phyloP scores from a whole-genome alignment of 37 sponge, comb jelly and placozoan genomes.

The Axinella damicornis region DNA sequence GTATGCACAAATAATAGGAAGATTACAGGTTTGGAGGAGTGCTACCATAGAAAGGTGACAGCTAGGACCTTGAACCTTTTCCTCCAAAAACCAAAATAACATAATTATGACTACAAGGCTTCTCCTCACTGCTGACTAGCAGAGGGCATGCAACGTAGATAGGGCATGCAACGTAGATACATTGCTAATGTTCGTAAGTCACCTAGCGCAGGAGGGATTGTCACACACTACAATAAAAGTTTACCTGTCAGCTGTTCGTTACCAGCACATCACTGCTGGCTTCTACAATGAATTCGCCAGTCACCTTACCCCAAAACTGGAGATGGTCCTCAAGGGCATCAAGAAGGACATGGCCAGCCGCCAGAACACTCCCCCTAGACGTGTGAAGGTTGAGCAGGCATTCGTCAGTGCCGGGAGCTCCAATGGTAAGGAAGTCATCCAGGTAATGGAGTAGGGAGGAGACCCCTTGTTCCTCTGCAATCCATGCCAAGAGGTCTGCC shows the following conservation, averaged over 20 bases:
- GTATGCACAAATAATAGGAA: no score
- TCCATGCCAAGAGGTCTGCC: constrained; percentile 37
- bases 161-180: no score
- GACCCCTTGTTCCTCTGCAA: constrained; percentile 5
- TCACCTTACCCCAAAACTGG: constrained; percentile 16
- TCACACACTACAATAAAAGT: constrained; percentile 3
- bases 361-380: neutral
- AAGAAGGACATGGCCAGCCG: constrained; percentile 24
- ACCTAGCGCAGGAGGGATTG: constrained; percentile 7
- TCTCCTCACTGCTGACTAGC: no score
- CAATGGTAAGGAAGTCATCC: constrained; percentile 28
- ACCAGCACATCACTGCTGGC: constrained; percentile 8
- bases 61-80: no score
- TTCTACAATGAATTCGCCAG: neutral
- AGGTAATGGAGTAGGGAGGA: constrained; percentile 23
- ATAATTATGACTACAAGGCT: no score
- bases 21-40: no score
- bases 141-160: no score
- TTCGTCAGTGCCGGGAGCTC: neutral
- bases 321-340: constrained; percentile 25
- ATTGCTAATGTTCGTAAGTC: neutral
- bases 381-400: neutral
- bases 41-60: no score
- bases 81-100: no score
- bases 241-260: constrained; percentile 40